These are phyloP conservation scores for Aleiodes leptofemur DNA, from an alignment of 2,888 invertebrate species.

Conservation along the genomic window DNA sequence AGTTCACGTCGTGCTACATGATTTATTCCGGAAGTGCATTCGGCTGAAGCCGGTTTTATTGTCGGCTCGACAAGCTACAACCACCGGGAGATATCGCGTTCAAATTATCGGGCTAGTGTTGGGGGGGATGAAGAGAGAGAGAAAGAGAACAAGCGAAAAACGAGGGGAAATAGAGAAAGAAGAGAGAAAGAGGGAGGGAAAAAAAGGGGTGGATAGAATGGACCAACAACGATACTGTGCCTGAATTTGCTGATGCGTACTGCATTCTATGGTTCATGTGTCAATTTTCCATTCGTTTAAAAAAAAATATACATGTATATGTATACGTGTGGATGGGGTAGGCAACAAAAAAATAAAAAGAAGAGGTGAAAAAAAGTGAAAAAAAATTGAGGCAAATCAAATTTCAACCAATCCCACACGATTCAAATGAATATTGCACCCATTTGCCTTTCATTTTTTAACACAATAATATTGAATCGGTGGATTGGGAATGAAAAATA, in stretches of 20 bases:
- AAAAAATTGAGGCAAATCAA: slow-evolving; percentile 1
- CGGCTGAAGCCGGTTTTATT: slow-evolving; percentile 55
- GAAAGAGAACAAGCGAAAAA: too few species aligned
- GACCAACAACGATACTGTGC: slow-evolving; percentile 43
- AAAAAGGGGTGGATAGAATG: slow-evolving; percentile 7
- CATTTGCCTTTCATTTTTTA: slow-evolving; percentile 15
- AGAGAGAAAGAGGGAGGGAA: too few species aligned
- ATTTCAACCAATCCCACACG: slow-evolving; percentile 27
- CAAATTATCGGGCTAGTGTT: slow-evolving; percentile 45
- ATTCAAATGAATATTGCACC: slow-evolving; percentile 28
- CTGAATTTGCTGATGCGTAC: slow-evolving; percentile 48
- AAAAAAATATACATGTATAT: slow-evolving; percentile 15
- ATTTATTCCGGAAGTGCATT: slow-evolving; percentile 58
- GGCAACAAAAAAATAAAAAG: too few species aligned
- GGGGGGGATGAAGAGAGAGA: slow-evolving; percentile 1
- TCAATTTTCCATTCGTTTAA: slow-evolving; percentile 45
- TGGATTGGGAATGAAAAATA: background rate
- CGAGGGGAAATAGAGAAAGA: too few species aligned
- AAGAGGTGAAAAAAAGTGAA: background rate
- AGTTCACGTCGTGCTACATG: slow-evolving; percentile 53
- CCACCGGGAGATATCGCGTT: slow-evolving; percentile 47
- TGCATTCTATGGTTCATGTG: slow-evolving; percentile 43
- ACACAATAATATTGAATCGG: background rate
- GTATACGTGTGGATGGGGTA: too few species aligned
- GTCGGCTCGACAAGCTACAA: slow-evolving; percentile 48